Evolutionary conservation across 2,888 invertebrate species (phyloP), one percentile per base, ranked within the genome.

Genomic region (Phytoseiulus persimilis): DNA sequence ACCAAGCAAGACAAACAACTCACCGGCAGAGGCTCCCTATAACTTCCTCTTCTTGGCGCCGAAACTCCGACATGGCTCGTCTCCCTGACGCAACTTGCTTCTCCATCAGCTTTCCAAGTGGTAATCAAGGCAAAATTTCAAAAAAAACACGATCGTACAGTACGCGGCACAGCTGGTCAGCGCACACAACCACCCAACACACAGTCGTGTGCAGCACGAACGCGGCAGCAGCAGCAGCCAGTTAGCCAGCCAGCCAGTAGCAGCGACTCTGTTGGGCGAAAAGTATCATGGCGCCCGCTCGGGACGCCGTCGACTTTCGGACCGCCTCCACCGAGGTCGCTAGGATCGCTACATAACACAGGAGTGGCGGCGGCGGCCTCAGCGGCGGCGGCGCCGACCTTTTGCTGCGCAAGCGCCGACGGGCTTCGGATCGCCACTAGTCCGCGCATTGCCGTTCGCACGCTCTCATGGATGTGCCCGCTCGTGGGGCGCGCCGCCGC

Each of bases 11-110:
- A 65, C 65, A 65, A 65, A 65, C 32, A 87, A 87, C 93, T 93
- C 93, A 94, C 94, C 94, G 93, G 92, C 93, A 93, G 91, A 93
- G 92, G 92, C 93, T 93, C 90, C 93, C 93, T 91, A 93, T 92
- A 92, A 93, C 92, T 92, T 94, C 94, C 92, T 93, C 93, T 90
- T 91, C 91, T 90, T 91, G 91, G 65, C 91, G 90, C 39, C 91
- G 90, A 90, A 91, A 91, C 83, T 91, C 91, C 87, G 87, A 87
- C 87, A 87, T 87, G 5, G 87, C 87, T 33, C 87, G 87, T 32
- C 87, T 18, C 9, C 87, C 87, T 3, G 87, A 87, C 32, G 87
- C 87, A 31, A 45, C 32, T 45, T 87, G 87, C 87, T 87, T 87
- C 31, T 87, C 87, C 87, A 87, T 87, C n/a, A n/a, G n/a, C 32